Evolutionary conservation across 1,140 invertebrate genomes (phyloP).

Genomic region (Pentalonia nigronervosa): DNA sequence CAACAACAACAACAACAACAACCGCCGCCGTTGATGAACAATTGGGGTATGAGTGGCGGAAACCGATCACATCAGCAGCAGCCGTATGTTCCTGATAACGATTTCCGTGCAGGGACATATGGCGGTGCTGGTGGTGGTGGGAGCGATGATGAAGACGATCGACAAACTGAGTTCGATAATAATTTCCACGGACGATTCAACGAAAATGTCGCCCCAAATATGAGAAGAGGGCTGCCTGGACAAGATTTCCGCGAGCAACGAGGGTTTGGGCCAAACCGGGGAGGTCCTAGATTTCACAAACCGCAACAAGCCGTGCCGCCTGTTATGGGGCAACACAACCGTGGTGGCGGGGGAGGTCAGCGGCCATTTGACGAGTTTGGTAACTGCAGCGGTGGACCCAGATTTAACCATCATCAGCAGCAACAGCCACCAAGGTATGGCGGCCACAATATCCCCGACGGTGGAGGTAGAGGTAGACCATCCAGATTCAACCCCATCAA

Average conservation of each 20-base stretch:
- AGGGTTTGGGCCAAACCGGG: background rate
- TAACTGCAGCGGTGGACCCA: background rate
- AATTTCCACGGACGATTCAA: background rate
- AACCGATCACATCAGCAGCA: background rate
- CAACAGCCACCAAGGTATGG: background rate
- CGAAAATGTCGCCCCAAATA: background rate
- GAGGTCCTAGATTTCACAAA: conserved; percentile 18
- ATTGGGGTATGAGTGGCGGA: background rate
- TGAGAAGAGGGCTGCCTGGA: background rate
- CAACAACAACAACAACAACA: conserved; percentile 53
- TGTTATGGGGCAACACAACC: background rate
- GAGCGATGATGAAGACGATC: conserved; percentile 36
- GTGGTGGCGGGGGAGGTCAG: background rate
- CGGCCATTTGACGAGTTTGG: background rate
- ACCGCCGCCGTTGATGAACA: background rate
- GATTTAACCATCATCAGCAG: conserved; percentile 16
- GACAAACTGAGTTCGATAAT: conserved; percentile 26
- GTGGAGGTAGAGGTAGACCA: background rate
- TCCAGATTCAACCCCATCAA: background rate
- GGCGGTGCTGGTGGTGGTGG: background rate
- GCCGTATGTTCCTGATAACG: background rate
- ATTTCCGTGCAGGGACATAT: background rate
- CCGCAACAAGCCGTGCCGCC: background rate
- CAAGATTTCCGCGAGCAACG: conserved; percentile 31
- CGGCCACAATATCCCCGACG: background rate